phyloP scores from a whole-genome alignment of 2,113 vertebrate genomes.

The Ictidomys tridecemlineatus region DNA sequence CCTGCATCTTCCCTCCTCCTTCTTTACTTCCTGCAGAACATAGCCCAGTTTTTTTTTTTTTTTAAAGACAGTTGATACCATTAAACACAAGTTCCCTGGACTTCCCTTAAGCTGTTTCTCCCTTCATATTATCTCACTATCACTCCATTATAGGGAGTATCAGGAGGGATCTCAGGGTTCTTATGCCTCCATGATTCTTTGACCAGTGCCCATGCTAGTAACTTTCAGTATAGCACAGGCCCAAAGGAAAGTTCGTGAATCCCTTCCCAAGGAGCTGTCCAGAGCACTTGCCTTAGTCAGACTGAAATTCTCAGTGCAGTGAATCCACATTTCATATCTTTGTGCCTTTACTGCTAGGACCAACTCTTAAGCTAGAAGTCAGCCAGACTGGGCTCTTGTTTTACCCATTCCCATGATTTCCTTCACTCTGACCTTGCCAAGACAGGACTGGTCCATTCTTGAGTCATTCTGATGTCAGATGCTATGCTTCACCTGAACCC shows the following conservation, averaged over 20 bases:
- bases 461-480: not conserved
- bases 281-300: not conserved
- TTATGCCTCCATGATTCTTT: not conserved
- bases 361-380: not conserved
- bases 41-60: not conserved
- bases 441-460: not conserved
- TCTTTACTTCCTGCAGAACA: not conserved
- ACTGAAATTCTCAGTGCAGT: not conserved
- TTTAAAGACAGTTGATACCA: not conserved
- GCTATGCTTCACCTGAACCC: not conserved
- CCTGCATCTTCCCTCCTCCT: accelerated
- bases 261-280: not conserved
- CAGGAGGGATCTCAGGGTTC: accelerated
- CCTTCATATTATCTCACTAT: not conserved
- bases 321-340: not conserved
- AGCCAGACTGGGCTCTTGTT: not conserved
- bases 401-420: not conserved
- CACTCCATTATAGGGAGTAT: not conserved
- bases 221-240: not conserved
- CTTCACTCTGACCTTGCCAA: not conserved
- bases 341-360: not conserved
- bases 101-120: not conserved
- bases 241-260: not conserved
- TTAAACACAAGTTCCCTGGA: not conserved
- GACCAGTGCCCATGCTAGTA: not conserved